Percentiles rank a stretch among this genome's conserved stretches.
Conservation (phyloP, 2,113 vertebrate species). For the Panthera uncia region DNA sequence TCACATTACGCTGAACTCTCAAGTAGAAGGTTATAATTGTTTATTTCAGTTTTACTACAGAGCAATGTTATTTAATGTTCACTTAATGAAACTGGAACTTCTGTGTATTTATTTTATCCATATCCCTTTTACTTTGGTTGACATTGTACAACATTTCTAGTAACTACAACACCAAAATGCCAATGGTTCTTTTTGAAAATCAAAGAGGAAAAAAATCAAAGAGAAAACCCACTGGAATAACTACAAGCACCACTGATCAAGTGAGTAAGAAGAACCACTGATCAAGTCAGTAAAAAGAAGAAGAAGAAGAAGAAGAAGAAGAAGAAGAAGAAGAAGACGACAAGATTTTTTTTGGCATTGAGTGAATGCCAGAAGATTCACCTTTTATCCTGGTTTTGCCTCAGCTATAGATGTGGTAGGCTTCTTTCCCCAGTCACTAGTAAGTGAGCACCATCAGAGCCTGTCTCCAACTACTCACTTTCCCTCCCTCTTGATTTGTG, state of each 20-base stretch:
- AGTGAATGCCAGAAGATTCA: neutral
- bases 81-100: neutral
- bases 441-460: neutral
- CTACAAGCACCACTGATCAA: neutral
- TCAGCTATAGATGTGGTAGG: neutral
- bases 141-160: neutral
- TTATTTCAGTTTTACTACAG: neutral
- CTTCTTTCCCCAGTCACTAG: neutral
- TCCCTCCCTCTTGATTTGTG: neutral
- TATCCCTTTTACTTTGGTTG: neutral
- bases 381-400: neutral
- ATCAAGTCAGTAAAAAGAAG: too few species aligned
- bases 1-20: neutral
- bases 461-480: neutral
- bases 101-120: neutral
- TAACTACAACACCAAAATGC: slow-evolving; percentile 8
- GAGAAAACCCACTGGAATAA: slow-evolving; percentile 1
- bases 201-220: neutral
- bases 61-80: neutral
- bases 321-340: too few species aligned
- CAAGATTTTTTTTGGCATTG: neutral
- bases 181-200: neutral
- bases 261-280: too few species aligned
- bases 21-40: neutral
- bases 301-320: too few species aligned